Percentiles rank a stretch among this genome's conserved stretches.
Conservation (phyloP, 2,797 vertebrate genomes). For the Arremon aurantiirostris region DNA sequence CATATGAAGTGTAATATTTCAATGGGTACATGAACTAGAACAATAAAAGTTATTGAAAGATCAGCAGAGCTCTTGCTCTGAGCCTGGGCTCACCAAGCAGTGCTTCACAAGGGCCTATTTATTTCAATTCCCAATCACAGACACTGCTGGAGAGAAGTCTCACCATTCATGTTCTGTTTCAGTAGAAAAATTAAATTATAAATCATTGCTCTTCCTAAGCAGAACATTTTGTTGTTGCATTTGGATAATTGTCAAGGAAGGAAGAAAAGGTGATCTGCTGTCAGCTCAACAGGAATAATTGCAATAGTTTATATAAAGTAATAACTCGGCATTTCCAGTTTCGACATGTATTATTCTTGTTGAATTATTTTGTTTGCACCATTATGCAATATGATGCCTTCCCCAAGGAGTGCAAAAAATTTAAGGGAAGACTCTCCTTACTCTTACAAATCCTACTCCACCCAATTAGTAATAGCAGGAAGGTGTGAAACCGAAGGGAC, state of each 20-base stretch:
- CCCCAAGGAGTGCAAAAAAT: constrained; percentile 38
- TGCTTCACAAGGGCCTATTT: not conserved
- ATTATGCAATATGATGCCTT: constrained; percentile 59
- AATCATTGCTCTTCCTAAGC: constrained; percentile 38
- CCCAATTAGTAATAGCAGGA: constrained; percentile 49
- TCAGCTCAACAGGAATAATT: constrained; percentile 60
- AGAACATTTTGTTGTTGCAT: constrained; percentile 40
- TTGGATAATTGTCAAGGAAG: constrained; percentile 62
- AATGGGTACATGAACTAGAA: not conserved
- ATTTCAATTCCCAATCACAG: not conserved
- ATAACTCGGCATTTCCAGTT: constrained; percentile 69
- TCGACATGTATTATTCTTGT: constrained; percentile 63
- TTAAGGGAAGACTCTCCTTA: constrained; percentile 1
- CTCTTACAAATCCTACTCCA: not conserved
- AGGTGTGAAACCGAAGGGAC: constrained; percentile 44
- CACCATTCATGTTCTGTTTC: not conserved
- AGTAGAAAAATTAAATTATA: constrained; percentile 17
- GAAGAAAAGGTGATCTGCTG: constrained; percentile 61
- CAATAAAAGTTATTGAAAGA: constrained; percentile 20
- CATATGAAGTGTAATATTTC: not conserved
- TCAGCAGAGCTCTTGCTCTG: not conserved
- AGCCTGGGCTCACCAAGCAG: not conserved
- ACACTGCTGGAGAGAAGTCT: not conserved
- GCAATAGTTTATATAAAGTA: constrained; percentile 67
- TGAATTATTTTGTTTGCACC: constrained; percentile 69